A percentile compares a stretch with the other conserved stretches of the same genome.
Conservation (phyloP, 2,113 vertebrate species). For the Tonatia bakeri region DNA sequence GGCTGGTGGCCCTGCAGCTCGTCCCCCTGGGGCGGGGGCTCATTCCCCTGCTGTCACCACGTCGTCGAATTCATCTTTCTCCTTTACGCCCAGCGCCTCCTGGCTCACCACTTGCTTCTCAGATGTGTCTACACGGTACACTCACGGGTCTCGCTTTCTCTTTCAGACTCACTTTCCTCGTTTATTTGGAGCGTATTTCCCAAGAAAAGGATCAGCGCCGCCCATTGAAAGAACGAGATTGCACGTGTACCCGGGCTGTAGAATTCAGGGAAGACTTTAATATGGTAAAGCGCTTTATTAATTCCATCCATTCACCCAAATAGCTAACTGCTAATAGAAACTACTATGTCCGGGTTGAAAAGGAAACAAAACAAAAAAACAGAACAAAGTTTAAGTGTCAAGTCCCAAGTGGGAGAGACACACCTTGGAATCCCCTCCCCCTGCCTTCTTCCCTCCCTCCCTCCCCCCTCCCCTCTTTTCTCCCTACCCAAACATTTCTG, state of each 20-base stretch:
- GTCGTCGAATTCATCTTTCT: not conserved
- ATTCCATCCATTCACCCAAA: not conserved
- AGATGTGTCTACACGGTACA: not conserved
- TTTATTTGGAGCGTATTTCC: not conserved
- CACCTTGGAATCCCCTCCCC: fast-evolving
- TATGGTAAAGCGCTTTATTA: not conserved
- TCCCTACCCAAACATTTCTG: not conserved
- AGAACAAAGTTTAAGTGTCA: not conserved
- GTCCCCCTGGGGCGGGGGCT: not conserved
- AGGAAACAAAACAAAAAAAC: not conserved
- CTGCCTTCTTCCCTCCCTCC: too few relatives aligned
- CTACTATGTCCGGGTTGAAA: not conserved
- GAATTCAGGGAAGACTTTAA: not conserved
- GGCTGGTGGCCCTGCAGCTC: not conserved
- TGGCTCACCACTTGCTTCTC: constrained; percentile 32
- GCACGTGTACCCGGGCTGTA: too few relatives aligned
- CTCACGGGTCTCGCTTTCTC: not conserved
- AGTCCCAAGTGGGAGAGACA: not conserved
- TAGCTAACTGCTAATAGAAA: not conserved
- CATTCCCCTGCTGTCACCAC: fast-evolving
- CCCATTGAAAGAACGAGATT: not conserved
- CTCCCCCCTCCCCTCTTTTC: too few relatives aligned
- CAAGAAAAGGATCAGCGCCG: not conserved
- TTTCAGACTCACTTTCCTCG: not conserved
- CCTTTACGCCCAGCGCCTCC: not conserved